Base-by-base conservation (phyloP, 2,113 vertebrate genomes). In the Oryzias celebensis region DNA sequence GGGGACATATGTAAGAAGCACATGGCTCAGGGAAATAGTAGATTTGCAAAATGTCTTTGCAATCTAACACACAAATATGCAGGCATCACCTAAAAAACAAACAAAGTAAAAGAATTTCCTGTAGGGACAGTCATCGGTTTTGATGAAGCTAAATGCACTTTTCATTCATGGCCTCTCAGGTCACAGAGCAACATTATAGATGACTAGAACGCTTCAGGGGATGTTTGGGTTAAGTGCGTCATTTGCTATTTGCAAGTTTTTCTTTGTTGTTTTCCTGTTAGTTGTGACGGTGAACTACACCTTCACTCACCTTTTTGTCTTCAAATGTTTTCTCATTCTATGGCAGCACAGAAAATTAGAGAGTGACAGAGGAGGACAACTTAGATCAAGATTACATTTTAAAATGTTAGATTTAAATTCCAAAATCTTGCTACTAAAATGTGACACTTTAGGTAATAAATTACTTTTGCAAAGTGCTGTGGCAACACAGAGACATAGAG, bases 231-330 rank as follows among this genome's bases (percentile, higher is more conserved):
- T 15, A 0, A 26, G 16, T 47, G 58, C 55, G 28, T 28, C n/a
- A 69, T 68, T 26, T 47, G 59, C 60, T 57, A 12, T 23, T 20
- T 48, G 47, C 2, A 18, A 18, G 10, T n/a, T 48, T 18, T 48
- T 48, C n/a, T 47, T 7, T 18, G 0, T 7, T 18, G n/a, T n/a
- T 56, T 56, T 22, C 4, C 53, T 52, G 58, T 17, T 1, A 59
- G 4, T 8, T 50, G 58, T 17, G 2, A 59, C 4, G 15, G 14
- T 42, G 14, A 43, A 36, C 36, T 36, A 10, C 36, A 53, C 22
- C 64, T 65, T 45, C 47, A 80, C 78, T 85, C 76, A 80, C 76
- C 86, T 71, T 75, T 68, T 65, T 71, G 20, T 74, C 69, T 61
- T 57, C 73, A 31, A 67, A 48, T 52, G 46, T 15, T 42, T 44